Evolutionary conservation across 2,113 vertebrate species (phyloP), one percentile per base, ranked within the genome.

Genomic region (Platichthys stellatus): DNA sequence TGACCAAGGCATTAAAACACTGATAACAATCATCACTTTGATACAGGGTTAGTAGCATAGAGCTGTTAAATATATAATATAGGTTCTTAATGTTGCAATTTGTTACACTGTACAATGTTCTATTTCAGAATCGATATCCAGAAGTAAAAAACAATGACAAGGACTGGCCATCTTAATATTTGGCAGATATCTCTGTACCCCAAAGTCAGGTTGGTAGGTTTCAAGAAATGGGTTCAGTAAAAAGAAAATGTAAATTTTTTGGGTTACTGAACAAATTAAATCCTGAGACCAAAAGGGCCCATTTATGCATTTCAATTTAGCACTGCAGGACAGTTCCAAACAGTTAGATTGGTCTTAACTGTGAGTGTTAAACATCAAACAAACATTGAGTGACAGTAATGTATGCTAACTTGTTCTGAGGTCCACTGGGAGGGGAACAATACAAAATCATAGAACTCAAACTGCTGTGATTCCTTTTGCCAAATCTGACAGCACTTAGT

Each of bases 401-500:
- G 43, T 45, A 15, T 15, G 43, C 43, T 12, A 23, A 63, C 21
- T 72, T 26, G 15, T 6, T 67, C 26, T 58, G 35, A 38, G 8
- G 35, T 38, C 35, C 35, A 10, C 35, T 38, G 35, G 35, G 28
- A 68, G 9, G 23, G 13, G 11, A 15, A 31, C 69, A 45, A 54
- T 43, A 15, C 13, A 15, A 23, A 59, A 69, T 63, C 12, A 35
- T 62, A 69, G 6, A 74, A 17, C 21, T 23, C 20, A 66, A 31
- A 65, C 3, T 47, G 17, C 49, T 26, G 15, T 35, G 38, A 47
- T 11, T 56, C 10, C 3, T 18, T 56, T 3, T 17, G 17, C 63
- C 31, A 31, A 26, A 72, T 26, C 21, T 65, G 60, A 31, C 49
- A 49, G 23, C 12, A 31, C 31, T 73, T n/a, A 21, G 63, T 66